Evolutionary conservation across 2,113 vertebrate species (phyloP).

Genomic region (Charina bottae): DNA sequence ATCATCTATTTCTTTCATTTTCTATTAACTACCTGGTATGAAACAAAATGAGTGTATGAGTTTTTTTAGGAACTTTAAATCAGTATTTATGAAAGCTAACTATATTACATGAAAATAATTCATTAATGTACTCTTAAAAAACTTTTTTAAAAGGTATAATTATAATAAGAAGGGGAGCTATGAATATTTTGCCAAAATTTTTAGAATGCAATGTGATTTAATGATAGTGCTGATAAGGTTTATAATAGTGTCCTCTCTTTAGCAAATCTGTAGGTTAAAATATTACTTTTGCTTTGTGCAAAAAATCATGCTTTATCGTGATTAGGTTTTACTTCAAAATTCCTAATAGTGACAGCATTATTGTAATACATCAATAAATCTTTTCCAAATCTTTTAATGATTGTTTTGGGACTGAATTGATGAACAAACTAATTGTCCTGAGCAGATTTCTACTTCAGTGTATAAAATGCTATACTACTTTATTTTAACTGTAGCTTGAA

Average conservation of each 20-base stretch:
- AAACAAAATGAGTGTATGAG: not conserved
- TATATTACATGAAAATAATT: not conserved
- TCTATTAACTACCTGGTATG: not conserved
- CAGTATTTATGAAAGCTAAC: not conserved
- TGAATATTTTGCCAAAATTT: not conserved
- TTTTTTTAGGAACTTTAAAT: not conserved
- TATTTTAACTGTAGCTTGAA: no score
- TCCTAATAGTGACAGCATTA: not conserved
- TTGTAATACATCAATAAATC: not conserved
- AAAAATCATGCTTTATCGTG: not conserved
- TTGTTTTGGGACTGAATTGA: not conserved
- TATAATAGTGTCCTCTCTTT: not conserved
- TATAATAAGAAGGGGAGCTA: not conserved
- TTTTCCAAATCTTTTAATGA: not conserved
- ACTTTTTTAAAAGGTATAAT: not conserved
- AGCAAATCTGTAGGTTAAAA: not conserved
- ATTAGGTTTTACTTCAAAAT: not conserved
- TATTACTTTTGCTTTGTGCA: not conserved
- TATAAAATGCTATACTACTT: not conserved
- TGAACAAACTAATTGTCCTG: not conserved
- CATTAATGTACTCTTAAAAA: not conserved
- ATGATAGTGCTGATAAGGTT: not conserved
- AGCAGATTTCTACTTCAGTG: not conserved
- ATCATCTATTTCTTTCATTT: not conserved
- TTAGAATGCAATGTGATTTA: not conserved